Conservation (phyloP, 2,113 vertebrate species). For the Tetrax tetrax region DNA sequence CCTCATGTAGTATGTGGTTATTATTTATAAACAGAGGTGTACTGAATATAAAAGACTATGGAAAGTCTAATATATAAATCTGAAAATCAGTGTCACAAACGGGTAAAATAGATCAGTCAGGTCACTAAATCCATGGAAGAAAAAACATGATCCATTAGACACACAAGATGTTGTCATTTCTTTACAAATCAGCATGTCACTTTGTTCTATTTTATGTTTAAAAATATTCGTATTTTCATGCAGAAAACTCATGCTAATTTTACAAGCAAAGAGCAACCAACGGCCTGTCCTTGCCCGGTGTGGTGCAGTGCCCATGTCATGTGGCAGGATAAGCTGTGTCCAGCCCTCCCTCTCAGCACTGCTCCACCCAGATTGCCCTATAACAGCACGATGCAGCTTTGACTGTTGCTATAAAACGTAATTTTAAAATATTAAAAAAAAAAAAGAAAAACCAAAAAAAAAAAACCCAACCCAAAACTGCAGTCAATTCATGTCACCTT, state of each 20-base stretch:
- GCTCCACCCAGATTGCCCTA: background rate
- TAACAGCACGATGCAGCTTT: background rate
- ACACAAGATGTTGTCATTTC: background rate
- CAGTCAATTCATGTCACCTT: background rate
- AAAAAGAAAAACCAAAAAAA: rapidly evolving
- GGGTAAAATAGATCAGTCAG: background rate
- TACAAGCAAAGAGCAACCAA: background rate
- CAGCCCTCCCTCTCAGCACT: background rate
- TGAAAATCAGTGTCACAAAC: background rate
- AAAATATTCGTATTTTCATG: background rate
- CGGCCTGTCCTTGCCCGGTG: background rate
- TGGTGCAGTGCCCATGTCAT: background rate
- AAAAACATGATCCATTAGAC: background rate
- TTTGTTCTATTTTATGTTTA: background rate
- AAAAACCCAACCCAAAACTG: rapidly evolving
- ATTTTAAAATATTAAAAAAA: background rate
- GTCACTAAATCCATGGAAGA: background rate
- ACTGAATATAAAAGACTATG: background rate
- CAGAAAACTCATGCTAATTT: background rate
- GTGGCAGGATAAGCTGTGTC: background rate
- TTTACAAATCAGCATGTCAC: background rate
- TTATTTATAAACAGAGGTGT: slow-evolving; percentile 22
- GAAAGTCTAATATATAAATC: slow-evolving; percentile 2
- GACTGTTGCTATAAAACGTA: background rate
- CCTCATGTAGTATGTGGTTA: background rate